These are phyloP conservation scores for Desoria tigrina DNA, from an alignment of 2,888 invertebrate species.

Conservation along the genomic window DNA sequence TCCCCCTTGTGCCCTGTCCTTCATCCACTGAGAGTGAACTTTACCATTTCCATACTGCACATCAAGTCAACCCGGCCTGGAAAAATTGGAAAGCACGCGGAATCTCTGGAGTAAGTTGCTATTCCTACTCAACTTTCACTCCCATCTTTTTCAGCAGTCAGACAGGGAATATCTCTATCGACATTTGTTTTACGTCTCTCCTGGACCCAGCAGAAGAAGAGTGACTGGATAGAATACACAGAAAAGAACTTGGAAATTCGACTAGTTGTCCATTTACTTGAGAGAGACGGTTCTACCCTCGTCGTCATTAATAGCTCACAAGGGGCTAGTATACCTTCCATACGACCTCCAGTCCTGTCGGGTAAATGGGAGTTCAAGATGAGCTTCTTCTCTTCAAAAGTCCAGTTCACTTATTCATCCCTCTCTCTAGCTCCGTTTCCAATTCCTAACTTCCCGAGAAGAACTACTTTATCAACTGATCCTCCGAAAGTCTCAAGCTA, in stretches of 20 bases:
- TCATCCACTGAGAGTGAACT: too few species aligned
- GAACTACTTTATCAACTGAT: too few species aligned
- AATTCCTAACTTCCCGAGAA: slow-evolving; percentile 7
- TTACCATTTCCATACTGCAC: too few species aligned
- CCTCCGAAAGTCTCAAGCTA: too few species aligned
- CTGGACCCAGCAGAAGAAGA: not conserved
- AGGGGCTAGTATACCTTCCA: slow-evolving; percentile 45
- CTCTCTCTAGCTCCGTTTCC: slow-evolving; percentile 11
- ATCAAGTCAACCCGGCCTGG: too few species aligned
- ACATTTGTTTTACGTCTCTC: too few species aligned
- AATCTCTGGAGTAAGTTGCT: too few species aligned
- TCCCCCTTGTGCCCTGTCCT: too few species aligned
- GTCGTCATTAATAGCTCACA: slow-evolving; percentile 50
- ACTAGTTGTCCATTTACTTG: not conserved
- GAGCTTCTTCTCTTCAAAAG: slow-evolving; percentile 3
- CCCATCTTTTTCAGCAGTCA: too few species aligned
- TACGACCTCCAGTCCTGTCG: slow-evolving; percentile 17
- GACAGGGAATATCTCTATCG: too few species aligned
- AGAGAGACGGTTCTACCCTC: slow-evolving; percentile 24
- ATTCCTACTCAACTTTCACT: too few species aligned
- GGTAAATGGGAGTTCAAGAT: slow-evolving; percentile 21
- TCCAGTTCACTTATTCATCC: slow-evolving; percentile 22
- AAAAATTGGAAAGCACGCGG: too few species aligned
- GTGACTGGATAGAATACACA: slow-evolving; percentile 17
- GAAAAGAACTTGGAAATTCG: slow-evolving; percentile 8